These are phyloP conservation scores for Acheta domesticus DNA, from an alignment of 2,888 invertebrate genomes.

Conservation along the genomic window DNA sequence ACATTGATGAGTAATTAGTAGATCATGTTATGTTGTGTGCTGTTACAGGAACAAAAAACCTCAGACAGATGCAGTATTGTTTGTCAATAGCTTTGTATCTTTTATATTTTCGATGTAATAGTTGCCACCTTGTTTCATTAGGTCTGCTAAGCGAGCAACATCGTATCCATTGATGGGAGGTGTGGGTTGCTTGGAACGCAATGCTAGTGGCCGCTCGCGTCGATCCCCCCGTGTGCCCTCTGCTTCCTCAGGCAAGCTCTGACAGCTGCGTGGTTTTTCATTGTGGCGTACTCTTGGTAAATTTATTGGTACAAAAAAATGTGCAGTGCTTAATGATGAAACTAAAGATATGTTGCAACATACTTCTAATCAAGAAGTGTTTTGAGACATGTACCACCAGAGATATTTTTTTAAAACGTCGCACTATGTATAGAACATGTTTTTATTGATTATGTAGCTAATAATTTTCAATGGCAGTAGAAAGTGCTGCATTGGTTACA, in stretches of 20 bases:
- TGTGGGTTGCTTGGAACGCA: slow-evolving; percentile 31
- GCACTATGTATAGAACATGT: not conserved
- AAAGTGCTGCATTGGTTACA: not conserved
- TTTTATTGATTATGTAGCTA: not conserved
- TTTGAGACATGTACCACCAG: not conserved
- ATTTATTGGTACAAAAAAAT: not conserved
- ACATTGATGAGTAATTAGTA: no score
- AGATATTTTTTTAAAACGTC: not conserved
- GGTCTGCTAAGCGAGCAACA: slow-evolving; percentile 51
- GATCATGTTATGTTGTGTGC: no score
- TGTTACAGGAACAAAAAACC: no score
- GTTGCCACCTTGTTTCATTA: slow-evolving; percentile 37
- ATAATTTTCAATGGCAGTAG: not conserved
- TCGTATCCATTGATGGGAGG: slow-evolving; percentile 48
- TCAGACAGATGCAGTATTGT: no score
- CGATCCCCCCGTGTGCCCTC: slow-evolving; percentile 30
- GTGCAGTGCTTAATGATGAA: not conserved
- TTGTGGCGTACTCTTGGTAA: slow-evolving; percentile 6
- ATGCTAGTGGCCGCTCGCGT: slow-evolving; percentile 26
- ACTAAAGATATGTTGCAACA: not conserved
- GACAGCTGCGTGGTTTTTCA: slow-evolving; percentile 27
- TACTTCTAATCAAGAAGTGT: not conserved
- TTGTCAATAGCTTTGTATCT: not conserved
- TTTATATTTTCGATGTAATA: not conserved
- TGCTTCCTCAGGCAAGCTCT: slow-evolving; percentile 31